phyloP scores from a whole-genome alignment of 2,888 invertebrate genomes.

The Andrena marginata region DNA sequence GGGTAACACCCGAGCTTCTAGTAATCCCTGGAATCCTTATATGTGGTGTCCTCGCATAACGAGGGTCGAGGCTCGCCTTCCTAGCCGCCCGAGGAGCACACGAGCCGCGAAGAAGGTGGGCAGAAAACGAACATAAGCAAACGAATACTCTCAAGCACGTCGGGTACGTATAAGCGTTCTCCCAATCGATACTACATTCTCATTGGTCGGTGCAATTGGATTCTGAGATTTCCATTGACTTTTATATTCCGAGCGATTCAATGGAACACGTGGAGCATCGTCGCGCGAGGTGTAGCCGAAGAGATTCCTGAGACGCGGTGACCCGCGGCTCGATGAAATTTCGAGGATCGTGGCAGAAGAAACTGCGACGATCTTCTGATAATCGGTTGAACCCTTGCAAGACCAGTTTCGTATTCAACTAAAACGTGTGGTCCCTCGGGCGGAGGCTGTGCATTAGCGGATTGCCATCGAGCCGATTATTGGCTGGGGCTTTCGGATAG shows the following conservation, averaged over 20 bases:
- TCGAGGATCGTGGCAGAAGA: no score
- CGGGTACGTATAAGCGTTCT: conserved; percentile 62
- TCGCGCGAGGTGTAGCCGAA: not conserved
- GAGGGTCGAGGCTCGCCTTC: conserved; percentile 37
- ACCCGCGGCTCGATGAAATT: no score
- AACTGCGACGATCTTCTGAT: no score
- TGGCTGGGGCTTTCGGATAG: conserved; percentile 39
- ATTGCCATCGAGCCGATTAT: conserved; percentile 20
- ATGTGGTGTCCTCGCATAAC: conserved; percentile 67
- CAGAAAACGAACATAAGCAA: not conserved
- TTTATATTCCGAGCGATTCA: conserved; percentile 30
- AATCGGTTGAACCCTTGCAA: no score
- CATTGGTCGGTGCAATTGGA: conserved; percentile 67
- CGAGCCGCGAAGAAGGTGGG: not conserved
- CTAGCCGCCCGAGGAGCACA: conserved; percentile 1
- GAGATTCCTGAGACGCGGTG: no score
- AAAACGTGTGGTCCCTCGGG: not conserved
- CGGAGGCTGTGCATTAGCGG: conserved; percentile 11
- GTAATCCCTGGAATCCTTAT: conserved; percentile 75
- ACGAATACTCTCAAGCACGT: conserved; percentile 64
- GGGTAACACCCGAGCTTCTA: conserved; percentile 37
- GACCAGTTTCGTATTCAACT: no score
- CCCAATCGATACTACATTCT: conserved; percentile 68
- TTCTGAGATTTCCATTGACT: conserved; percentile 59
- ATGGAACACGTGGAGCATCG: not conserved